Percentiles rank a stretch among this genome's conserved stretches.
These are phyloP conservation scores for Podarcis muralis DNA, from an alignment of 2,113 vertebrate genomes.

Conservation along the genomic window DNA sequence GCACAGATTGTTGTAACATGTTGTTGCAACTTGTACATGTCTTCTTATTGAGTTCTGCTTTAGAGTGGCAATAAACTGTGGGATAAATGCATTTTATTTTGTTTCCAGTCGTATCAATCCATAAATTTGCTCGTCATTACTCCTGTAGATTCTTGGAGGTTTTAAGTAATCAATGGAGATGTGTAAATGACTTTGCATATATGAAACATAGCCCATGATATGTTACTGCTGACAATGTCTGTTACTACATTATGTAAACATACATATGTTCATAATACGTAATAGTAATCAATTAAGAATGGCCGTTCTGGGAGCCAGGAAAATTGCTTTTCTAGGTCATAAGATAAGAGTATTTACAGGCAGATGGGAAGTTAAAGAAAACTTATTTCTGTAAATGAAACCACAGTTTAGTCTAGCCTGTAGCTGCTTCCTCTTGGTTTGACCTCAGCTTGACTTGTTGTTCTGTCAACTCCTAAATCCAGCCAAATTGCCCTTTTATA, in stretches of 20 bases:
- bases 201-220: not conserved
- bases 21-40: too few relatives aligned
- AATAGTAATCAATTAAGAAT: not conserved
- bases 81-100: not conserved
- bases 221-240: not conserved
- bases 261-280: not conserved
- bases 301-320: not conserved
- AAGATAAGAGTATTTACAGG: not conserved
- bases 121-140: not conserved
- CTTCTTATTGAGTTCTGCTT: not conserved
- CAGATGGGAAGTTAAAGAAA: not conserved
- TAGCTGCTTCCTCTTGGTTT: not conserved
- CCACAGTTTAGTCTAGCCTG: not conserved
- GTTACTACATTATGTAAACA: not conserved
- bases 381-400: not conserved
- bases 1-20: too few relatives aligned
- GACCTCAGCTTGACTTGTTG: not conserved
- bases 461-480: not conserved
- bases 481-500: not conserved
- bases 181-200: not conserved
- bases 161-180: not conserved
- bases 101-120: not conserved
- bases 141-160: slow-evolving; percentile 1
- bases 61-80: slow-evolving; percentile 16
- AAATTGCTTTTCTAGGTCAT: not conserved